phyloP scores from a whole-genome alignment of 64 coral and sea anemone species.

The Dendrophyllia cribrosa region DNA sequence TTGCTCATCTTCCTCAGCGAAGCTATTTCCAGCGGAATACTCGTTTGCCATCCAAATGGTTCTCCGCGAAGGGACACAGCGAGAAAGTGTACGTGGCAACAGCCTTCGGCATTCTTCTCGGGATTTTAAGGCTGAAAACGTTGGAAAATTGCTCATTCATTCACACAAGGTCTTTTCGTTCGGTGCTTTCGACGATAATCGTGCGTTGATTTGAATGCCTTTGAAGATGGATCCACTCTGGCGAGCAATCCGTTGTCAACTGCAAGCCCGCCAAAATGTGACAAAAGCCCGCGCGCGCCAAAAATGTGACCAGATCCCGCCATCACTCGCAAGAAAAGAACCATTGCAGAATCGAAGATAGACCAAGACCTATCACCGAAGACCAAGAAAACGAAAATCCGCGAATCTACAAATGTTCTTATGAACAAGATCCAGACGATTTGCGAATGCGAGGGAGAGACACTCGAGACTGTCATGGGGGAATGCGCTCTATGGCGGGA shows the following conservation, averaged over 20 bases:
- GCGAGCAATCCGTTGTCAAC: neutral
- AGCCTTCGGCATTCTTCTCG: neutral
- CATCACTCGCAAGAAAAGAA: neutral
- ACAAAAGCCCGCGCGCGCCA: neutral
- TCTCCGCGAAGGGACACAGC: neutral
- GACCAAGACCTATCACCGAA: slow-evolving; percentile 4
- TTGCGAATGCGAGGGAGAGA: neutral
- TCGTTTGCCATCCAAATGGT: neutral
- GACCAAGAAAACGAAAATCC: slow-evolving; percentile 19
- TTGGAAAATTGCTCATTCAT: slow-evolving; percentile 17
- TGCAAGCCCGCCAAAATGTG: neutral
- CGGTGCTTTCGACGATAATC: neutral
- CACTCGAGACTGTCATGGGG: neutral
- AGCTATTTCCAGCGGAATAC: slow-evolving; percentile 23
- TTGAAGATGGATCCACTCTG: neutral
- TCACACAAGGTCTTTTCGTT: slow-evolving; percentile 3
- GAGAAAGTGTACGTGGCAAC: neutral
- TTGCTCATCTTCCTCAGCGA: neutral
- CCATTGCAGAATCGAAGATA: neutral
- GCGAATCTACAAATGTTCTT: neutral
- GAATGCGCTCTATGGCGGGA: neutral
- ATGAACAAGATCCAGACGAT: neutral
- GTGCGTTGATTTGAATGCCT: neutral
- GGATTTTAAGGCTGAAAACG: neutral
- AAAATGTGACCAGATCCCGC: neutral